Evolutionary conservation across 2,797 vertebrate species (phyloP).

Genomic region (Sebastes flavidus): DNA sequence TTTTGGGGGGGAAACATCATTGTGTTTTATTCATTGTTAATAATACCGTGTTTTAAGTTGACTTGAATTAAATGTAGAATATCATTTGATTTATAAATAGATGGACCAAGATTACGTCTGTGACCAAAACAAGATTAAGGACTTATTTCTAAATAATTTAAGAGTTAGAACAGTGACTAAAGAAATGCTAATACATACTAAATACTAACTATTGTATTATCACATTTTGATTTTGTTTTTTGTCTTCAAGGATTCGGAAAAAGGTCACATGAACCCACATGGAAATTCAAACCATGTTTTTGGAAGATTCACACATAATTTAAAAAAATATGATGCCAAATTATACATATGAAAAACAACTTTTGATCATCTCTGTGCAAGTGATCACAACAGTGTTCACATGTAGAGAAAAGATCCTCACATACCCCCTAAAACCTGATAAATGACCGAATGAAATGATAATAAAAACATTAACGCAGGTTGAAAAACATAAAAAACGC

Average conservation of each 20-base stretch:
- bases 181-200: background rate
- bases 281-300: background rate
- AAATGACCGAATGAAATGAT: background rate
- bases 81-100: background rate
- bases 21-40: background rate
- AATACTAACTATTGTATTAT: background rate
- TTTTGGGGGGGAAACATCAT: no score
- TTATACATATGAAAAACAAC: background rate
- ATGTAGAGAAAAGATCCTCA: background rate
- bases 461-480: no score
- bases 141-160: background rate
- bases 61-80: background rate
- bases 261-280: background rate
- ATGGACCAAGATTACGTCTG: background rate
- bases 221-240: background rate
- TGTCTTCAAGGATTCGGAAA: background rate
- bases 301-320: background rate
- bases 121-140: background rate
- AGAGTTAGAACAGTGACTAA: background rate
- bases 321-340: background rate
- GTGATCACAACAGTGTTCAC: background rate
- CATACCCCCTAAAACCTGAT: background rate
- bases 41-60: background rate
- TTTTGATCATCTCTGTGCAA: background rate
- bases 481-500: background rate